A percentile compares a stretch with the other conserved stretches of the same genome.
These are phyloP conservation scores for Parnassius mnemosyne DNA, from an alignment of 2,888 invertebrate genomes.

Conservation along the genomic window DNA sequence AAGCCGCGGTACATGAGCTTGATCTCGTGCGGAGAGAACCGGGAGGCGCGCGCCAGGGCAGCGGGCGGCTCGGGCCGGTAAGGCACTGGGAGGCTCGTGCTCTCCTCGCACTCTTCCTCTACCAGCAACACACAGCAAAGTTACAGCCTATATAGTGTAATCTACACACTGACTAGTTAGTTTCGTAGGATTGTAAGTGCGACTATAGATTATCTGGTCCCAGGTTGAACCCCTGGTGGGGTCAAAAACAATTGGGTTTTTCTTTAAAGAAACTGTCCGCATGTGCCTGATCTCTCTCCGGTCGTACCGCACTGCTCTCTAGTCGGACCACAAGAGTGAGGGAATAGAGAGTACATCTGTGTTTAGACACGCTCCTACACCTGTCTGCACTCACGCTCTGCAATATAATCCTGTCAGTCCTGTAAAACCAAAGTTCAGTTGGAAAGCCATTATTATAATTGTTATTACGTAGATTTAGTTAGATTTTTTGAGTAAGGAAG, in stretches of 20 bases:
- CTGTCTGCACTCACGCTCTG: no score
- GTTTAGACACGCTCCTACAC: no score
- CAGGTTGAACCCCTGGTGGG: no score
- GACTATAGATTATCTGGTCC: no score
- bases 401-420: neutral
- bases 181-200: no score
- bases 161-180: neutral
- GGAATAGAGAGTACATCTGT: no score
- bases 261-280: no score
- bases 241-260: no score
- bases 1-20: conserved; percentile 95
- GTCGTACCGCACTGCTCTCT: neutral
- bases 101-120: conserved; percentile 87
- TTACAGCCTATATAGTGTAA: neutral
- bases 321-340: no score
- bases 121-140: conserved; percentile 33
- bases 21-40: conserved; percentile 91
- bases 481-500: no score
- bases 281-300: neutral
- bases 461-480: neutral
- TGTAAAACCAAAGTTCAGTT: no score
- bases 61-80: conserved; percentile 91
- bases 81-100: conserved; percentile 78
- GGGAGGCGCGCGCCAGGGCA: conserved; percentile 87
- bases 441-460: neutral